Evolutionary conservation across 1,140 invertebrate species (phyloP).

Genomic region (Sitophilus oryzae): DNA sequence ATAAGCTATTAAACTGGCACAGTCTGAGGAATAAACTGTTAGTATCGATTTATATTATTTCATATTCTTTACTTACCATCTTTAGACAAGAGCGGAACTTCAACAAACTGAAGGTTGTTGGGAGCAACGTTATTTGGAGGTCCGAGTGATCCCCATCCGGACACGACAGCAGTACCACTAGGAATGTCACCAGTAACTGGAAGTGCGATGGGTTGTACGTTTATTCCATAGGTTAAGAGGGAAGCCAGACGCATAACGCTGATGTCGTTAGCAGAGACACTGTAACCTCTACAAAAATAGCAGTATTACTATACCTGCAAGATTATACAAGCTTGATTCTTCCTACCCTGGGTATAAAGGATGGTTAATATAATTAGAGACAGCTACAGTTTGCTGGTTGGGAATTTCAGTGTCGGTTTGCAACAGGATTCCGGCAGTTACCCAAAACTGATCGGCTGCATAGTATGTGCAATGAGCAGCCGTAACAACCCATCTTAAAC

Average conservation of each 20-base stretch:
- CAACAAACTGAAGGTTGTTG: neutral
- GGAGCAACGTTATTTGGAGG: neutral
- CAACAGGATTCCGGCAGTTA: neutral
- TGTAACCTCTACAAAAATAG: neutral
- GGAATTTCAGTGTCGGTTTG: neutral
- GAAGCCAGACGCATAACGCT: neutral
- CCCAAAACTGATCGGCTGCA: neutral
- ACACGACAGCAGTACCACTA: neutral
- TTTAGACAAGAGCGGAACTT: too few species aligned
- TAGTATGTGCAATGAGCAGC: neutral
- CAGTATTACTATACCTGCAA: too few species aligned
- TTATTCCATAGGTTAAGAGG: neutral
- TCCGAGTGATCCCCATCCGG: neutral
- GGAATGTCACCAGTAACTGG: neutral
- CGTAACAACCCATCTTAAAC: neutral
- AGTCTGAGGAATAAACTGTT: slow-evolving; percentile 15
- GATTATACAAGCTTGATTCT: neutral
- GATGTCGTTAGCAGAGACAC: neutral
- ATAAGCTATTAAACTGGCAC: slow-evolving; percentile 24
- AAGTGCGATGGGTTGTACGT: too few species aligned
- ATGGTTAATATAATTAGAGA: neutral
- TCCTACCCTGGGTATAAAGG: neutral
- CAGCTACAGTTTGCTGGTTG: neutral
- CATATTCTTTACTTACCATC: too few species aligned
- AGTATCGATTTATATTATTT: neutral